A percentile compares a stretch with the other conserved stretches of the same genome.
phyloP scores from a whole-genome alignment of 2,888 invertebrate species.

The Drosophila silvestris region DNA sequence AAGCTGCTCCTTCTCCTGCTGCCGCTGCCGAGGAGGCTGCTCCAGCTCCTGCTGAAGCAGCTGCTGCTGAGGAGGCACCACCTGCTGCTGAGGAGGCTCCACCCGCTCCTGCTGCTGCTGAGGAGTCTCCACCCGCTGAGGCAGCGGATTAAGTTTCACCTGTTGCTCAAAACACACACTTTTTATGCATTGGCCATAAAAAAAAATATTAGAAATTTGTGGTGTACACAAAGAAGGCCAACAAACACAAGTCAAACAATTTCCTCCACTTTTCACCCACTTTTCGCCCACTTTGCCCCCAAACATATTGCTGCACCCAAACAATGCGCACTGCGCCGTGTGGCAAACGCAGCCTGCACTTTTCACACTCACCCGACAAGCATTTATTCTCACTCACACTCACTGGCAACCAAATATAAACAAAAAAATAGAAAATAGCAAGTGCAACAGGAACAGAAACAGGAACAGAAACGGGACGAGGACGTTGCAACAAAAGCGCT shows the following conservation, averaged over 20 bases:
- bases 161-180: constrained; percentile 57
- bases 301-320: not conserved
- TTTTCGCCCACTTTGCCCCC: not conserved
- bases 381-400: constrained; percentile 39
- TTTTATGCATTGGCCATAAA: constrained; percentile 42
- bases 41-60: not conserved
- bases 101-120: constrained; percentile 7
- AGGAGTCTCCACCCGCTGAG: constrained; percentile 17
- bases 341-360: constrained; percentile 33
- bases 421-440: constrained; percentile 9
- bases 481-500: constrained; percentile 17
- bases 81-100: not conserved
- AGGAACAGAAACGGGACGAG: constrained; percentile 30
- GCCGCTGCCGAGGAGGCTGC: constrained; percentile 1
- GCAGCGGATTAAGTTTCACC: constrained; percentile 44
- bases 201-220: constrained; percentile 35
- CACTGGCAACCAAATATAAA: constrained; percentile 1
- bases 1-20: not conserved
- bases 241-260: not conserved
- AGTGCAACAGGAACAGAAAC: constrained; percentile 40
- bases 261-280: not conserved
- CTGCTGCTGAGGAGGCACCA: not conserved
- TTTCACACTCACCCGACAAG: constrained; percentile 42
- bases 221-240: constrained; percentile 40
- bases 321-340: constrained; percentile 50